Evolutionary conservation across 2,113 vertebrate species (phyloP).

Genomic region (Ornithorhynchus anatinus): DNA sequence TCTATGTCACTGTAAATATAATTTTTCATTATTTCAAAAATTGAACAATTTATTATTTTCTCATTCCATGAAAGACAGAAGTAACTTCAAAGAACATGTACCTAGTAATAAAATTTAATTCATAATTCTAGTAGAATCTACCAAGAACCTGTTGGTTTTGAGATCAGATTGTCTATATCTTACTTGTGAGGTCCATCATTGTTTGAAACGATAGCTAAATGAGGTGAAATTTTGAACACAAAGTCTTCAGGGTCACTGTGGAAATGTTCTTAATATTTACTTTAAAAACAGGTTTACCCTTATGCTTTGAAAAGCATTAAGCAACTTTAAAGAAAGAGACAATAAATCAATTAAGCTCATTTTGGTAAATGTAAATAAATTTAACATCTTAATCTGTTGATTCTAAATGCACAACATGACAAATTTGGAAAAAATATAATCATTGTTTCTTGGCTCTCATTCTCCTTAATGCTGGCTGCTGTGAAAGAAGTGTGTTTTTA

Average conservation of each 20-base stretch:
- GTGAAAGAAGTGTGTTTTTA: constrained; percentile 48
- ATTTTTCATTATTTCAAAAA: no score
- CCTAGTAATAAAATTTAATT: no score
- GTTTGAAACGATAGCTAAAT: neutral
- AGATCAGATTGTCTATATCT: neutral
- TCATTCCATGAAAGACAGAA: no score
- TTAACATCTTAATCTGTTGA: neutral
- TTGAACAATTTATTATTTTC: no score
- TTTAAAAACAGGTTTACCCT: neutral
- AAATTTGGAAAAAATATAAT: constrained; percentile 39
- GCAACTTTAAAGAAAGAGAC: neutral
- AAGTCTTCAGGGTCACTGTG: neutral
- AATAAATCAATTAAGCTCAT: neutral
- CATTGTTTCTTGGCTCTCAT: constrained; percentile 52
- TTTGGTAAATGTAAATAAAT: constrained; percentile 19
- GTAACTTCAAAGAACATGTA: no score
- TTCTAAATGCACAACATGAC: constrained; percentile 36
- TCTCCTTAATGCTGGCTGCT: constrained; percentile 38
- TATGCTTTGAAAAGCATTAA: neutral
- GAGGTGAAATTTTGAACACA: neutral
- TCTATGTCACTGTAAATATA: no score
- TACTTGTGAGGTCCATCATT: neutral
- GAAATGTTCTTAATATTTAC: neutral
- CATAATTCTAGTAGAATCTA: no score
- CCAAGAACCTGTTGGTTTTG: no score